Conservation (phyloP, 2,797 vertebrate genomes). For the Danio kyathit region DNA sequence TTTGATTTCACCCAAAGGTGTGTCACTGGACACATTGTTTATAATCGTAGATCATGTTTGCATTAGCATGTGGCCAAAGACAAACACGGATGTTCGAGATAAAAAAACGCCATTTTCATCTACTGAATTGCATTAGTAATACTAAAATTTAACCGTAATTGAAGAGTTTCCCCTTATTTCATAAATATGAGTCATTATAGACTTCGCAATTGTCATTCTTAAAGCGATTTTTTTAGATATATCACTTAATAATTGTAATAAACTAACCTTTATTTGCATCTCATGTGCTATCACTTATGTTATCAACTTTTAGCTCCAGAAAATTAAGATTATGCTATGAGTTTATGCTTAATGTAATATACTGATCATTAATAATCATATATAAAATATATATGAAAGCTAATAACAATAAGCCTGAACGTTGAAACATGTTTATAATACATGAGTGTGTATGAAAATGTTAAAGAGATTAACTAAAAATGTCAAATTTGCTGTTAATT, state of each 20-base stretch:
- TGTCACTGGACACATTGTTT: slow-evolving; percentile 6
- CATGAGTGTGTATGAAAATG: not conserved
- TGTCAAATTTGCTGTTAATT: no score
- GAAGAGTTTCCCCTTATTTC: not conserved
- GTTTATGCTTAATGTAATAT: no score
- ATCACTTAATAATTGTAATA: no score
- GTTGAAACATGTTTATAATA: not conserved
- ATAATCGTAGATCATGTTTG: not conserved
- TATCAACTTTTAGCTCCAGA: no score
- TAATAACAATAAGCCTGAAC: no score
- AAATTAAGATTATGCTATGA: no score
- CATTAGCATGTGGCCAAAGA: not conserved
- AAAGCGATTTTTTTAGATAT: no score
- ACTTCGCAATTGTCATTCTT: not conserved
- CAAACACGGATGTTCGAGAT: not conserved
- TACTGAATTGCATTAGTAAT: not conserved
- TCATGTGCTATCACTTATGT: no score
- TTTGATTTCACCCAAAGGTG: not conserved
- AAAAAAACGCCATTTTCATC: not conserved
- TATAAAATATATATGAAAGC: no score
- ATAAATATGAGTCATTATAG: not conserved
- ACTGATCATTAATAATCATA: no score
- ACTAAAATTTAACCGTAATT: not conserved
- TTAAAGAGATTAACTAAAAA: no score
- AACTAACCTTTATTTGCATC: no score